Conservation (phyloP, 2,113 vertebrate genomes). For the Peromyscus maniculatus region DNA sequence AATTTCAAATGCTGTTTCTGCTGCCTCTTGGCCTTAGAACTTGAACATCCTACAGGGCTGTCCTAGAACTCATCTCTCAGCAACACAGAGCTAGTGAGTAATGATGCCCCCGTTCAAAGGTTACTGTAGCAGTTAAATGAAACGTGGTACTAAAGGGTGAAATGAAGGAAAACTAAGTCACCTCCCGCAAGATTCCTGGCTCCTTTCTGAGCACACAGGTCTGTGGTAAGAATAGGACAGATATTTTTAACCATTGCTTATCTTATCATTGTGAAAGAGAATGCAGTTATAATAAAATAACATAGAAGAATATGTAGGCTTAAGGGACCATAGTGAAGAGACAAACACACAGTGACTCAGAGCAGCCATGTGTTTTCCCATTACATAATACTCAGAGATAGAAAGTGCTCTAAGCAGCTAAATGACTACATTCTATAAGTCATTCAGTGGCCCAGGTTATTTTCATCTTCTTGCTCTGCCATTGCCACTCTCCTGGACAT, state of each 20-base stretch:
- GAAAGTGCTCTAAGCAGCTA: constrained; percentile 29
- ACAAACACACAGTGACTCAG: neutral
- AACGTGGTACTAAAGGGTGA: neutral
- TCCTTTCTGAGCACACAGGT: neutral
- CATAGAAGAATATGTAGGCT: neutral
- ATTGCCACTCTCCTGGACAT: neutral
- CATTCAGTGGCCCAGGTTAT: neutral
- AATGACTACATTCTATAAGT: neutral
- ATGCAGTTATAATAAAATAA: constrained; percentile 26
- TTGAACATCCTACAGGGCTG: neutral
- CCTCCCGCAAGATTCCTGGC: neutral
- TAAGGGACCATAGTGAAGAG: neutral
- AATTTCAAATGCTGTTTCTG: constrained; percentile 36
- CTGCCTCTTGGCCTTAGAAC: neutral
- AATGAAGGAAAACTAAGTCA: neutral
- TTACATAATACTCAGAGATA: neutral
- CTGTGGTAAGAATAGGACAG: neutral
- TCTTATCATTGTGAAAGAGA: constrained; percentile 45
- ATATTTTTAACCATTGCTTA: neutral
- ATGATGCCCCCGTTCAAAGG: neutral
- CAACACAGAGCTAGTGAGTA: neutral
- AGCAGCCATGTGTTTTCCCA: neutral
- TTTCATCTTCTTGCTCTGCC: neutral
- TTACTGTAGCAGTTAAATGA: neutral
- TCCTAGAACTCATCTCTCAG: neutral